Evolutionary conservation across 1,140 invertebrate species (phyloP).

Genomic region (Amphibalanus amphitrite): DNA sequence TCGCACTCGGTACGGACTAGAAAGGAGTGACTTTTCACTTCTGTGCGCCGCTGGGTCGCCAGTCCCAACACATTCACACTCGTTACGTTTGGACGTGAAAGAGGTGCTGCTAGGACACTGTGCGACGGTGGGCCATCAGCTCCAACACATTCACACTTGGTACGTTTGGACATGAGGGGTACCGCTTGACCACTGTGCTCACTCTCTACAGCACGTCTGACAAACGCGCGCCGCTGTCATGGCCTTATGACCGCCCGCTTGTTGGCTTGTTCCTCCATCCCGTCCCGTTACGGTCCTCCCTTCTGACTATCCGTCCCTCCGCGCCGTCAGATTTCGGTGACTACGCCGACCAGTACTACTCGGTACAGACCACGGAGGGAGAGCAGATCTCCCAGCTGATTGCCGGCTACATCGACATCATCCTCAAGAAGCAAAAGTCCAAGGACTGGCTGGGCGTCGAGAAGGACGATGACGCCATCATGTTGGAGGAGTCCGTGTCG

Average conservation of each 20-base stretch:
- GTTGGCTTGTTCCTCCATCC: too few species aligned
- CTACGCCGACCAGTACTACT: constrained; percentile 96
- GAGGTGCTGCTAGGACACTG: background rate
- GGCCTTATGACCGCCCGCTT: too few species aligned
- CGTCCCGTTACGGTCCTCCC: too few species aligned
- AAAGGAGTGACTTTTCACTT: too few species aligned
- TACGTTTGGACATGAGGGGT: too few species aligned
- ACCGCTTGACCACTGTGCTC: too few species aligned
- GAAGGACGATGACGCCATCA: constrained; percentile 94
- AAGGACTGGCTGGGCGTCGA: constrained; percentile 97
- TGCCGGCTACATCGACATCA: constrained; percentile 98
- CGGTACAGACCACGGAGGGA: constrained; percentile 94
- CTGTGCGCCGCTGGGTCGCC: constrained; percentile 81
- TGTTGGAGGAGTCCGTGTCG: constrained; percentile 91
- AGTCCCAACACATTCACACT: constrained; percentile 98
- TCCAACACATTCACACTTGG: constrained; percentile 95
- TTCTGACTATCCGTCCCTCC: too few species aligned
- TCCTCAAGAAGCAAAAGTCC: constrained; percentile 87
- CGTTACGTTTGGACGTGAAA: constrained; percentile 15
- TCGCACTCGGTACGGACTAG: constrained; percentile 45
- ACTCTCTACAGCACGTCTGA: too few species aligned
- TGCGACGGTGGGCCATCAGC: constrained; percentile 89
- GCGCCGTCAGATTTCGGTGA: constrained; percentile 74
- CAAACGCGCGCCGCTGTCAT: too few species aligned
- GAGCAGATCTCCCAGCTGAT: constrained; percentile 97